A percentile compares a stretch with the other conserved stretches of the same genome.
phyloP scores from a whole-genome alignment of 2,888 invertebrate genomes.

The Piscicola geometra region DNA sequence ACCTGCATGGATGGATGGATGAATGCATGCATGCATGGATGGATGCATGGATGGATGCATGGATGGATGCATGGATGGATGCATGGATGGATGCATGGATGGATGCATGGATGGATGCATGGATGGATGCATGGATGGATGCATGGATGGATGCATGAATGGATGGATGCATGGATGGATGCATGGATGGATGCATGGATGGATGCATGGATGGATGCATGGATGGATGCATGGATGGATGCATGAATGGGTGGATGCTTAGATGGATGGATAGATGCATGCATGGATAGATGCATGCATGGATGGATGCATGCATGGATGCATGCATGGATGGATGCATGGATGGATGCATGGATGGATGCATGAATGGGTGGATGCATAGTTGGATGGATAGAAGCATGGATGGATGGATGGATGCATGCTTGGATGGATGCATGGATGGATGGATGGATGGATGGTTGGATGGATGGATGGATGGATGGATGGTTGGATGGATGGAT shows the following conservation, averaged over 20 bases:
- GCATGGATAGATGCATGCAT: not conserved
- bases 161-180: constrained; percentile 19
- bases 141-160: constrained; percentile 3
- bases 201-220: constrained; percentile 4
- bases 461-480: constrained; percentile 2
- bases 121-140: constrained; percentile 17
- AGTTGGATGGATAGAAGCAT: not conserved
- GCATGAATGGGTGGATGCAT: not conserved
- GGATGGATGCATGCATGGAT: not conserved
- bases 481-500: not conserved
- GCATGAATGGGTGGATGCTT: not conserved
- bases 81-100: constrained; percentile 14
- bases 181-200: constrained; percentile 14
- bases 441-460: not conserved
- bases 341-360: not conserved
- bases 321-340: not conserved
- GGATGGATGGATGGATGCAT: not conserved
- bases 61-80: constrained; percentile 30
- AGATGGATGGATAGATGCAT: not conserved
- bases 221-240: constrained; percentile 7
- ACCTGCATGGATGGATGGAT: constrained; percentile 33
- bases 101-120: constrained; percentile 15
- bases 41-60: constrained; percentile 17
- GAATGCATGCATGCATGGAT: constrained; percentile 14
- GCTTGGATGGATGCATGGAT: not conserved